Evolutionary conservation across 2,113 vertebrate species (phyloP), one percentile per base, ranked within the genome.

Genomic region (Aptenodytes forsteri): DNA sequence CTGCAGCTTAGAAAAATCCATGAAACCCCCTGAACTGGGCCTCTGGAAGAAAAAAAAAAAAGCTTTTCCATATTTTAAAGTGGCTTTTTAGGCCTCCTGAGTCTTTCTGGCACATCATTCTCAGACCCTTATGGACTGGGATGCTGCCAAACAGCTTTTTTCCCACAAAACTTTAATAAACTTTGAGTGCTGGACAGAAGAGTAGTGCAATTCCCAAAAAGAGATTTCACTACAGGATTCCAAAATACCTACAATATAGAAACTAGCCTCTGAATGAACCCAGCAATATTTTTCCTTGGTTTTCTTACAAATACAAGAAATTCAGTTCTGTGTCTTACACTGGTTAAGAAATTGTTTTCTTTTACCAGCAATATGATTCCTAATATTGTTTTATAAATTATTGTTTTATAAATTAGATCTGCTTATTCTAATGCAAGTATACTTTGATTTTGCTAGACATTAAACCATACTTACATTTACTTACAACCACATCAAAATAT

Each of bases 111-210:
- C 96, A 82, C 87, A 95, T 95, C 86, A 79, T 94, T 97, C 97
- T 98, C 97, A 97, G 96, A 97, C 81, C 94, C 95, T 95, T 97
- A 96, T 91, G 89, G 95, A 86, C 87, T 96, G 93, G 89, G 96
- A 92, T 84, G 19, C 94, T 97, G 98, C 97, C 96, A 96, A 97
- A 91, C 70, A 90, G 84, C 90, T 96, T 82, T 79, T 97, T 98
- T 97, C 97, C 95, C 97, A 97, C 93, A 96, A 96, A 98, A 97
- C 91, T 95, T 93, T 61, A 96, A 95, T 95, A 96, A 96, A 95
- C 84, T 93, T 80, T 66, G 73, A 93, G 94, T 90, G 89, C 92
- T 93, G 91, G 89, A 96, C 72, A 65, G 90, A 91, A 78, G 83
- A 34, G 29, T 80, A 76, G 76, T 66, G 56, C 83, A 96, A 95